Evolutionary conservation across 2,797 vertebrate genomes (phyloP), one percentile per base, ranked within the genome.

Genomic region (Protonibea diacanthus): DNA sequence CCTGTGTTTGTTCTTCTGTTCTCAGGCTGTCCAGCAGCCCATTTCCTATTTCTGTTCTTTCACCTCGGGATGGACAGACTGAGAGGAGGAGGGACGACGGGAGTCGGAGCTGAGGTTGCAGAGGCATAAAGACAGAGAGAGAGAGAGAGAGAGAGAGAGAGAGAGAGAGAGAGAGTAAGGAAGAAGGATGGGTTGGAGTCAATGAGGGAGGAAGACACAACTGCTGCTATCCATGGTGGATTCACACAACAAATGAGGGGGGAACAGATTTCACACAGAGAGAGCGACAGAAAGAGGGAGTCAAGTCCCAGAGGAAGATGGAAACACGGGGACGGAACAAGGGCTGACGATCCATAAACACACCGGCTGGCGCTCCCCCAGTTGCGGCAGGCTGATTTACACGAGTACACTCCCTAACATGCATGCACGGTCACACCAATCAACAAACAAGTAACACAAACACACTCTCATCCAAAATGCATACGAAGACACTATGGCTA

Each of bases 1-100:
- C 70, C 56, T 44, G 2, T 84, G 79, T 85, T 59, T 83, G 56
- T 62, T 69, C 47, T 69, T 91, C 77, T 79, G 81, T 89, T 88
- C 77, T 61, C 92, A 96, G 95, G 92, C 86, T 95, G 71, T 94
- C 95, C 87, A 95, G 93, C 90, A 95, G 93, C 86, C 91, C 94
- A 6, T 95, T 95, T 61, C 94, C 94, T 72, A 89, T 95, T 70
- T 95, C 94, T 48, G 89, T 94, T 20, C 94, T 96, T 74, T 95
- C 95, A 42, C 94, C 93, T 72, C 94, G 95, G 91, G 94, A 95
- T n/a, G 95, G 94, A 94, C 84, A 90, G 88, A 81, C 81, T 48
- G 95, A 95, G 77, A 94, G 95, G 92, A 90, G 89, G 84, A 93
- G 92, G 86, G 94, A 95, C 27, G 93, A 95, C 25, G 94, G 93